Conservation (phyloP, 2,888 invertebrate species). For the Dryomyza anilis region DNA sequence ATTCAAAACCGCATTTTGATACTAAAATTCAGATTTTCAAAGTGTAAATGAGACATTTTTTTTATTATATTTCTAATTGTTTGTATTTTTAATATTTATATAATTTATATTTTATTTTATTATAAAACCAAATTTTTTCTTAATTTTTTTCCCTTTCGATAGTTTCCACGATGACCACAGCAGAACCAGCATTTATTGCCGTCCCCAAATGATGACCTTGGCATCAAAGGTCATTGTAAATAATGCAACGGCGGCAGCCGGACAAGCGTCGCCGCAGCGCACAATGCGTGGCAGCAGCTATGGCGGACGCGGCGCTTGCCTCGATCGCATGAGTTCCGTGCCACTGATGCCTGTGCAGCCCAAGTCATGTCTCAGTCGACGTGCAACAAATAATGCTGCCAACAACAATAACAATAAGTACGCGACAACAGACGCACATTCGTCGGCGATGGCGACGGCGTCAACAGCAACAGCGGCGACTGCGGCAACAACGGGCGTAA, state of each 20-base stretch:
- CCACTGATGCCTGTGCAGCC: slow-evolving; percentile 59
- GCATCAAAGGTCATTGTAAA: slow-evolving; percentile 58
- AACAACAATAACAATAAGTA: no score
- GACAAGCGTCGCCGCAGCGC: slow-evolving; percentile 33
- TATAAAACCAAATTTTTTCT: not conserved
- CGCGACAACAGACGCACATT: no score
- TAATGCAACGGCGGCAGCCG: slow-evolving; percentile 46
- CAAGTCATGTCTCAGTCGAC: slow-evolving; percentile 64
- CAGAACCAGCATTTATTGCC: slow-evolving; percentile 54
- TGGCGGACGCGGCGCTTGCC: slow-evolving; percentile 43
- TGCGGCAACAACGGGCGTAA: no score
- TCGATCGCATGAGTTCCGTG: slow-evolving; percentile 53
- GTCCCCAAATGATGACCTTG: slow-evolving; percentile 57
- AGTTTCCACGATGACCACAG: slow-evolving; percentile 58
- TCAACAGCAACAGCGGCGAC: slow-evolving; percentile 33
- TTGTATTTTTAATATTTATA: no score
- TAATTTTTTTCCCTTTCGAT: no score
- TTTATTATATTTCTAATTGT: no score
- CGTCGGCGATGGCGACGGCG: no score
- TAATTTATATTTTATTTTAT: no score
- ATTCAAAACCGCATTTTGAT: no score
- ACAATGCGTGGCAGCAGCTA: slow-evolving; percentile 18
- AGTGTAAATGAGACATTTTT: no score
- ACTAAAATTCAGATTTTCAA: no score
- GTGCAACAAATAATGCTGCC: no score